Percentiles rank a stretch among this genome's conserved stretches.
These are phyloP conservation scores for Morpho helenor DNA, from an alignment of 2,888 invertebrate species.

Conservation along the genomic window DNA sequence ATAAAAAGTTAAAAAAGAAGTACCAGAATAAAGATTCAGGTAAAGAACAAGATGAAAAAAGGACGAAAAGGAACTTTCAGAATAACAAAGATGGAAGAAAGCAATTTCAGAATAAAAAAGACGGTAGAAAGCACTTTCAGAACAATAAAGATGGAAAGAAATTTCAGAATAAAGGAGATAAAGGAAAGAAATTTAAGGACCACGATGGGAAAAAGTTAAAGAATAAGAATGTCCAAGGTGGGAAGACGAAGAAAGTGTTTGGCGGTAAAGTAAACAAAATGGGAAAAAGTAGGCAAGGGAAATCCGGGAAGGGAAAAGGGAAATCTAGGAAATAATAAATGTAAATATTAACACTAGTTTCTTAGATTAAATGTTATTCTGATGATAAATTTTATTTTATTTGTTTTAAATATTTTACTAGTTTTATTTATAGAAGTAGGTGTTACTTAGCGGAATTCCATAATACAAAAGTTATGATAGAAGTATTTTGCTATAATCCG, in stretches of 20 bases:
- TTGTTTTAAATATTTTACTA: background rate
- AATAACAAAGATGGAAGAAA: conserved; percentile 35
- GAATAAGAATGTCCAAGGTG: conserved; percentile 34
- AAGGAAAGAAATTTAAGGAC: conserved; percentile 22
- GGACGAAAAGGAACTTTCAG: conserved; percentile 36
- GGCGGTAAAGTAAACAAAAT: conserved; percentile 45
- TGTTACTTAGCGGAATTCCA: too few relatives aligned
- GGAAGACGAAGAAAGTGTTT: conserved; percentile 34
- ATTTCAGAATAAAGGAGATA: conserved; percentile 32
- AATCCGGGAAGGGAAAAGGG: conserved; percentile 40
- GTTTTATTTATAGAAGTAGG: too few relatives aligned
- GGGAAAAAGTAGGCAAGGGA: conserved; percentile 44
- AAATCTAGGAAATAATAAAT: conserved; percentile 29
- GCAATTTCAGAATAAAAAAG: conserved; percentile 28
- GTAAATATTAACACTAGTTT: too few relatives aligned
- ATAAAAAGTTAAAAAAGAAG: conserved; percentile 62
- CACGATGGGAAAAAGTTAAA: conserved; percentile 35
- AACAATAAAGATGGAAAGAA: conserved; percentile 30
- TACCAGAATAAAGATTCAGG: conserved; percentile 42
- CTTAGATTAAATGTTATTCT: too few relatives aligned
- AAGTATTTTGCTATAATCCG: too few relatives aligned
- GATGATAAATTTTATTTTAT: background rate
- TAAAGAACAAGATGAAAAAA: conserved; percentile 29
- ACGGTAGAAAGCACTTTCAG: conserved; percentile 35
- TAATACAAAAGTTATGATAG: too few relatives aligned